These are phyloP conservation scores for Sarcophaga subvicina DNA, from an alignment of 2,888 invertebrate genomes.

Conservation along the genomic window DNA sequence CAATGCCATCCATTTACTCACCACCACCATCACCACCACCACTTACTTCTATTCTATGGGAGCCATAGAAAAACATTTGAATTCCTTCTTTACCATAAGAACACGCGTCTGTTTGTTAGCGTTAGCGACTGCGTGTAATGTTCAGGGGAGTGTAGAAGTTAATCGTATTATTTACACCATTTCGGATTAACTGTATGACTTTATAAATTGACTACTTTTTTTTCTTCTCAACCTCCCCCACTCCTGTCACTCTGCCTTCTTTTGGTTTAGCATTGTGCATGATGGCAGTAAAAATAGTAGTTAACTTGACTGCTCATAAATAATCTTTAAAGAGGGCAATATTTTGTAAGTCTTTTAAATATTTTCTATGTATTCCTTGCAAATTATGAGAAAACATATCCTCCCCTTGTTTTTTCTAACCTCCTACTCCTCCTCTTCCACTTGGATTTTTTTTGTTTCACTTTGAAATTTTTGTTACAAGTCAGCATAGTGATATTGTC, in stretches of 20 bases:
- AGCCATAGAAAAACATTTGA: neutral
- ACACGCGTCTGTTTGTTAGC: constrained; percentile 57
- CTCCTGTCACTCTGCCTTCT: neutral
- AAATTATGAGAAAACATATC: constrained; percentile 60
- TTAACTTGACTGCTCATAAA: constrained; percentile 31
- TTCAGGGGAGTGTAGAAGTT: constrained; percentile 71
- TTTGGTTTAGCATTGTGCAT: neutral
- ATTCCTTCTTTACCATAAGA: neutral
- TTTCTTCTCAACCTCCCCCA: constrained; percentile 2
- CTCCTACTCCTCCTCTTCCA: neutral
- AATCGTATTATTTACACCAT: constrained; percentile 82
- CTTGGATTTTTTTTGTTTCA: neutral
- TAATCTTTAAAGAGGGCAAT: constrained; percentile 47
- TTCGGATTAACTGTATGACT: constrained; percentile 81
- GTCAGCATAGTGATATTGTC: no score
- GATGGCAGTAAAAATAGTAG: neutral
- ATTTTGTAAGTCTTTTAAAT: constrained; percentile 42
- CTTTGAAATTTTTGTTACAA: no score
- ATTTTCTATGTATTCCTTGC: constrained; percentile 36
- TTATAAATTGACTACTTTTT: constrained; percentile 65
- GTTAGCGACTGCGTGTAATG: constrained; percentile 19
- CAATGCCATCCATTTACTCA: constrained; percentile 16
- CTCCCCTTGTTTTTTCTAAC: constrained; percentile 32
- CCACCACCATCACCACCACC: constrained; percentile 6
- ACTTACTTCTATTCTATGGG: neutral